Conservation (phyloP, 1,140 invertebrate genomes). For the Drosophila mauritiana region DNA sequence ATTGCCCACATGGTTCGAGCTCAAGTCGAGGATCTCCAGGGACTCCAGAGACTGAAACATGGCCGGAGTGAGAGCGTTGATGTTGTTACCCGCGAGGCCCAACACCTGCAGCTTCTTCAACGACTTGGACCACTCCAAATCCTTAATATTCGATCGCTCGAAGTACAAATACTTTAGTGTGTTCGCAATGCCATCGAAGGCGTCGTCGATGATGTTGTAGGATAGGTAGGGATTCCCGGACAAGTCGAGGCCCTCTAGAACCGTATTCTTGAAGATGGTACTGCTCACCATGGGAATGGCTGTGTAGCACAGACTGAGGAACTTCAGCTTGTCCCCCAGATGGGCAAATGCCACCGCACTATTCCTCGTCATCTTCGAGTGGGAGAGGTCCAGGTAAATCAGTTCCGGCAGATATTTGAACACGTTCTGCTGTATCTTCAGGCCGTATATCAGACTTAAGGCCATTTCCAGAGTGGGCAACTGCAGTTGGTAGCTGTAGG, state of each 20-base stretch:
- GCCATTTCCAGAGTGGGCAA: slow-evolving; percentile 60
- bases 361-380: slow-evolving; percentile 83
- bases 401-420: slow-evolving; percentile 83
- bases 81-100: slow-evolving; percentile 85
- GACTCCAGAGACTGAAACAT: slow-evolving; percentile 71
- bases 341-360: slow-evolving; percentile 80
- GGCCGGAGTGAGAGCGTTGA: slow-evolving; percentile 64
- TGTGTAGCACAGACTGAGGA: slow-evolving; percentile 86
- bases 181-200: slow-evolving; percentile 83
- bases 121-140: slow-evolving; percentile 75
- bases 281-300: slow-evolving; percentile 76
- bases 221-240: slow-evolving; percentile 85
- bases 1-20: slow-evolving; percentile 85
- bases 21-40: slow-evolving; percentile 85
- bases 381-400: slow-evolving; percentile 85
- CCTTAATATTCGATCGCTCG: slow-evolving; percentile 79
- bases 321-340: slow-evolving; percentile 81
- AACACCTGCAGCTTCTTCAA: slow-evolving; percentile 85
- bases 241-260: slow-evolving; percentile 85
- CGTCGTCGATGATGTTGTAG: slow-evolving; percentile 64
- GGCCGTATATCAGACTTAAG: slow-evolving; percentile 61
- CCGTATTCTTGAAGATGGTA: slow-evolving; percentile 83
- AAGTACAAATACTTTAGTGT: slow-evolving; percentile 85
- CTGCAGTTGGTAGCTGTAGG: slow-evolving; percentile 58
- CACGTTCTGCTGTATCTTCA: slow-evolving; percentile 68